Percentiles rank a stretch among this genome's conserved stretches.
These are phyloP conservation scores for Capreolus pygargus DNA, from an alignment of 2,113 vertebrate species.

Conservation along the genomic window DNA sequence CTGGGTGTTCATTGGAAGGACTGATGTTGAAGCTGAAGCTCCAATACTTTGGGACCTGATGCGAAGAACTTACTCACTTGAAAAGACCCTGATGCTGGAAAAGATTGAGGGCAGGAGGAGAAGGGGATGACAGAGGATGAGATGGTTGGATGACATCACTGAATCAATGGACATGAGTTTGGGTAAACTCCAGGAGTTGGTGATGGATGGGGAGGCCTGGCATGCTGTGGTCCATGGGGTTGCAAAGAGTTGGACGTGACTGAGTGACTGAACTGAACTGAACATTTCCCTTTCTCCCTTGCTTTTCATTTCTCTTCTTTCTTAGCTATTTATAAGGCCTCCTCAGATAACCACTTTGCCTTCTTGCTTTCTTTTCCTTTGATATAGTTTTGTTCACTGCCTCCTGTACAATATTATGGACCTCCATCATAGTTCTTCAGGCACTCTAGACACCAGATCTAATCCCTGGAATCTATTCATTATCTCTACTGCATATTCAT, in stretches of 20 bases:
- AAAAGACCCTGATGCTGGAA: neutral
- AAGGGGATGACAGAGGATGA: neutral
- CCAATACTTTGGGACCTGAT: neutral
- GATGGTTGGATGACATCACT: neutral
- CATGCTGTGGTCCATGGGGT: neutral
- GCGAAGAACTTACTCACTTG: neutral
- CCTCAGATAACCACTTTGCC: neutral
- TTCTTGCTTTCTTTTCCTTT: neutral
- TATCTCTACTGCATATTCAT: neutral
- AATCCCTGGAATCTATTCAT: neutral
- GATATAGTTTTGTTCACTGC: neutral
- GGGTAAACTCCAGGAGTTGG: neutral
- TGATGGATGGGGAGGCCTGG: neutral
- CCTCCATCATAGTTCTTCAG: neutral
- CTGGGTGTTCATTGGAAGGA: neutral
- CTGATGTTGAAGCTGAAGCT: neutral
- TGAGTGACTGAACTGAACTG: neutral
- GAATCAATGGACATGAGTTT: neutral
- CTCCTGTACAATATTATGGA: neutral
- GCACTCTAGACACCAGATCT: neutral
- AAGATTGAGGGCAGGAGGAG: neutral
- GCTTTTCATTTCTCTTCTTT: neutral
- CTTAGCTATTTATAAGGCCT: neutral
- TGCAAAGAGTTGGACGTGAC: accelerated
- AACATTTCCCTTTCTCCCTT: neutral